Conservation (phyloP, 2,797 vertebrate genomes). For the Fratercula arctica region DNA sequence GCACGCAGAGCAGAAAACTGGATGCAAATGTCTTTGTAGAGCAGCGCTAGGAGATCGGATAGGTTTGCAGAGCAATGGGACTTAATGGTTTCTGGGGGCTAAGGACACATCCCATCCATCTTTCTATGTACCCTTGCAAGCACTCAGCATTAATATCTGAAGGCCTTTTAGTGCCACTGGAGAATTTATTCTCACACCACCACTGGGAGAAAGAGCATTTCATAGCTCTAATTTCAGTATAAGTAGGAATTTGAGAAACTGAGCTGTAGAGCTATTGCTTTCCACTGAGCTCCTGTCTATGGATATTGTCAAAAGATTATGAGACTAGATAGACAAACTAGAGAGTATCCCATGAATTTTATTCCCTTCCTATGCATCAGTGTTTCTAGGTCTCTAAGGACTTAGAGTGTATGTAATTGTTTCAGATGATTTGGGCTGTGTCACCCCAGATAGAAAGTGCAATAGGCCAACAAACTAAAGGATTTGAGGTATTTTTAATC, state of each 20-base stretch:
- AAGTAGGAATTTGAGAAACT: slow-evolving; percentile 12
- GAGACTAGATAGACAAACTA: background rate
- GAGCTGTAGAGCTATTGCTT: background rate
- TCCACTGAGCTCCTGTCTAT: background rate
- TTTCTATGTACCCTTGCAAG: background rate
- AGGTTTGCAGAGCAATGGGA: background rate
- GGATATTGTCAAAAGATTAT: slow-evolving; percentile 4
- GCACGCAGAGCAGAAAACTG: background rate
- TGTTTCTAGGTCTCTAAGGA: background rate
- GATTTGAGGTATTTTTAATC: background rate
- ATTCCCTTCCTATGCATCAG: background rate
- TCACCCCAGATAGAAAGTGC: background rate
- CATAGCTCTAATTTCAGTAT: slow-evolving; percentile 14
- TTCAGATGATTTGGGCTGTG: background rate
- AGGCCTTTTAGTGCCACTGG: slow-evolving; percentile 17
- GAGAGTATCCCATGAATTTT: background rate
- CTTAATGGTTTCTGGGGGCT: background rate
- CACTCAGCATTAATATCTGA: slow-evolving; percentile 37
- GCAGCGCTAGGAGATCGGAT: background rate
- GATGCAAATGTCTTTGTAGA: background rate
- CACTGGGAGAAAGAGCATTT: slow-evolving; percentile 22
- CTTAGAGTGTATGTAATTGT: background rate
- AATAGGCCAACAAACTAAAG: background rate
- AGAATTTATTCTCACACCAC: slow-evolving; percentile 33
- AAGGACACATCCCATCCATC: background rate